A percentile compares a stretch with the other conserved stretches of the same genome.
phyloP scores from a whole-genome alignment of 2,113 vertebrate genomes.

The Ptyas mucosa region DNA sequence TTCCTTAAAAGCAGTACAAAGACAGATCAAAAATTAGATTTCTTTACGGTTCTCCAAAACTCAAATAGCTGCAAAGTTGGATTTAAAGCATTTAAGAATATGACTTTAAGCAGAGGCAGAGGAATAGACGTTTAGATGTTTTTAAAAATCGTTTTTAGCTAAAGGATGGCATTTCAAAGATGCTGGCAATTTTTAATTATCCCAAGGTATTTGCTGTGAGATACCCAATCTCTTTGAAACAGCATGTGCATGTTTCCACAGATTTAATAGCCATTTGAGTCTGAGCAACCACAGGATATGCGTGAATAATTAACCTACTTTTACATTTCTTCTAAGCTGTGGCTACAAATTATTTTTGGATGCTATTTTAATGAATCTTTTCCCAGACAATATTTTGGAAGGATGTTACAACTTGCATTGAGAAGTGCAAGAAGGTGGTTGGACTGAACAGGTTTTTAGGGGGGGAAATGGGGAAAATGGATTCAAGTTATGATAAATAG shows the following conservation, averaged over 20 bases:
- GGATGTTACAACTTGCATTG: not conserved
- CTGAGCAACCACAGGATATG: no score
- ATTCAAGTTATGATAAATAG: not conserved
- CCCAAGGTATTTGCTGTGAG: not conserved
- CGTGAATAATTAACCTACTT: not conserved
- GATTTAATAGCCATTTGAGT: not conserved
- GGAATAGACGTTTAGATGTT: slow-evolving; percentile 13
- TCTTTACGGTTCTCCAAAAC: slow-evolving; percentile 16
- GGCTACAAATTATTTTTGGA: not conserved
- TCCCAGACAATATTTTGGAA: not conserved
- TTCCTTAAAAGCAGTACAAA: slow-evolving; percentile 36
- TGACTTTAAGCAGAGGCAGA: slow-evolving; percentile 34
- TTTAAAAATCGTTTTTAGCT: not conserved
- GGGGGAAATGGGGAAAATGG: not conserved
- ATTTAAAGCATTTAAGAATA: slow-evolving; percentile 3
- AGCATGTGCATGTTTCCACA: not conserved
- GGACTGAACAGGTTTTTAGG: not conserved
- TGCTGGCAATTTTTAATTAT: not conserved
- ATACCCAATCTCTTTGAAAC: not conserved
- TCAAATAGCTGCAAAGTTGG: not conserved
- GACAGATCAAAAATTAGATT: slow-evolving; percentile 45
- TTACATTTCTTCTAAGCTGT: not conserved
- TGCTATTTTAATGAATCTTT: not conserved
- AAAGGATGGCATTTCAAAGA: not conserved
- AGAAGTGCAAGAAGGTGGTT: not conserved